phyloP scores from a whole-genome alignment of 2,113 vertebrate species.

The Lepisosteus osseus region DNA sequence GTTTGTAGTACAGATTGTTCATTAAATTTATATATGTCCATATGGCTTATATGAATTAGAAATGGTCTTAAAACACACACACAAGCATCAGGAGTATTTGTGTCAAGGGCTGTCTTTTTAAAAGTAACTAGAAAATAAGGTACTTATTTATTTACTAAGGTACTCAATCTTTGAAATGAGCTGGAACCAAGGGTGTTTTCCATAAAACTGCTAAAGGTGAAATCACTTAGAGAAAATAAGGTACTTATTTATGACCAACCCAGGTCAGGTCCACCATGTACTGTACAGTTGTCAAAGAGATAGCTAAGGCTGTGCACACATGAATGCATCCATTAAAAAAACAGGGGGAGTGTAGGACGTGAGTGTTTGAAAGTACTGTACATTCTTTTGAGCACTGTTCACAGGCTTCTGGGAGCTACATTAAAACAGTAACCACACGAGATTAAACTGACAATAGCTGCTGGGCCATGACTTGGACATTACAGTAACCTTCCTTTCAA shows the following conservation, averaged over 20 bases:
- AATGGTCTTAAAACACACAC: conserved; percentile 58
- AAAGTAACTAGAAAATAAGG: conserved; percentile 62
- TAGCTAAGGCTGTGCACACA: too few species aligned
- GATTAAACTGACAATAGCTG: too few species aligned
- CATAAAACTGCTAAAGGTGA: not conserved
- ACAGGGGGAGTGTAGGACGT: too few species aligned
- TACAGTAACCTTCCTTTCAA: too few species aligned
- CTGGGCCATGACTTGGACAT: too few species aligned
- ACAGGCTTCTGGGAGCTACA: too few species aligned
- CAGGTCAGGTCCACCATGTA: conserved; percentile 39
- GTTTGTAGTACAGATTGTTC: conserved; percentile 73
- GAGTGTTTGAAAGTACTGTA: too few species aligned
- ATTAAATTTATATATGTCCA: conserved; percentile 73
- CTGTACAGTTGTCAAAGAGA: not conserved
- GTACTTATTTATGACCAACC: conserved; percentile 50
- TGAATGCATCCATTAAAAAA: too few species aligned
- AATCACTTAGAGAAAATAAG: conserved; percentile 40
- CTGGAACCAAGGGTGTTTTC: not conserved
- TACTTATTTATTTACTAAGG: conserved; percentile 45
- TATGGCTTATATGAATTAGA: conserved; percentile 78
- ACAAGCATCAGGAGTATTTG: conserved; percentile 43
- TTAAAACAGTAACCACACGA: too few species aligned
- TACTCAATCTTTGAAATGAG: not conserved
- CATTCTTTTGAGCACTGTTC: too few species aligned
- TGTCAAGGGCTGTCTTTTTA: conserved; percentile 55